Conservation (phyloP, 2,797 vertebrate genomes). For the Hyperoplus immaculatus region DNA sequence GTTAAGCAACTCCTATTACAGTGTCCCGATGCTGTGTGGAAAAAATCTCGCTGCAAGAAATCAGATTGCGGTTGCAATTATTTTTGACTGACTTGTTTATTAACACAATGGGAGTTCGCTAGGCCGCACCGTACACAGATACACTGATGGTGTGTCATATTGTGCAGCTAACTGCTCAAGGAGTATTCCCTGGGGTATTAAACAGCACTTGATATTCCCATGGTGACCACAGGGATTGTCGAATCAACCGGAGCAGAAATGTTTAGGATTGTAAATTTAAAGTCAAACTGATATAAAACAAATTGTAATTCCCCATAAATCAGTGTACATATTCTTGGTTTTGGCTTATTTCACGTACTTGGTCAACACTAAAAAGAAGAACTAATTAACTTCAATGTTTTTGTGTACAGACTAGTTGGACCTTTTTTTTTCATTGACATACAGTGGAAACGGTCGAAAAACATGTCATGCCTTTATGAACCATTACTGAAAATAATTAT, state of each 20-base stretch:
- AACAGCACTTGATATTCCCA: neutral
- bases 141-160: neutral
- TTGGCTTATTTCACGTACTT: no score
- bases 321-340: neutral
- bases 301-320: neutral
- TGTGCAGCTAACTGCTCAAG: neutral
- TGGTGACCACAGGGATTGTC: no score
- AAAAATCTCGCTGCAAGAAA: neutral
- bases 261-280: no score
- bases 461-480: no score
- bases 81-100: constrained; percentile 12
- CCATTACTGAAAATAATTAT: neutral
- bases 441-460: no score
- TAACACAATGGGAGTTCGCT: neutral
- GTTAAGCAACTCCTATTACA: neutral
- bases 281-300: neutral
- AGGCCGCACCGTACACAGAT: neutral
- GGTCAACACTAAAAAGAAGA: no score
- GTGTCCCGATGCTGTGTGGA: neutral
- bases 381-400: no score
- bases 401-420: no score
- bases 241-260: neutral
- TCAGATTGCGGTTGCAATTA: neutral
- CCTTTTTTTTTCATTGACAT: no score
- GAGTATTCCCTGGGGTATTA: neutral